phyloP scores from a whole-genome alignment of 2,113 vertebrate genomes.

The Sprattus sprattus region DNA sequence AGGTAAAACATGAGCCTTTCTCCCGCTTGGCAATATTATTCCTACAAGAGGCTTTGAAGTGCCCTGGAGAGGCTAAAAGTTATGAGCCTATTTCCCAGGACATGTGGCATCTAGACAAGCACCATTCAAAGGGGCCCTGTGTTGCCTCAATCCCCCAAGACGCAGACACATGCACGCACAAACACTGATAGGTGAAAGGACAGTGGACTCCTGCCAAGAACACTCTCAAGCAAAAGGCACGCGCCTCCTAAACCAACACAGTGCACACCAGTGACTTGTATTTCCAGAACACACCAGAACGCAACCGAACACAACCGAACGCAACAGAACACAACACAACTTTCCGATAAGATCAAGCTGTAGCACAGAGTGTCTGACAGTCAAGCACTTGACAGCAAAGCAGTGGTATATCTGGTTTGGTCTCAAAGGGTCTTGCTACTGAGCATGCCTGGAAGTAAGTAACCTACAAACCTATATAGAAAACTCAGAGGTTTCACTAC shows the following conservation, averaged over 20 bases:
- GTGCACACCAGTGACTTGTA: slow-evolving; percentile 31
- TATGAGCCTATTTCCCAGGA: background rate
- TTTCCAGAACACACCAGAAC: slow-evolving; percentile 35
- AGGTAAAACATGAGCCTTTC: background rate
- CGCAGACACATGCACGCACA: slow-evolving; percentile 25
- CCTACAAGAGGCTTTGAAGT: background rate
- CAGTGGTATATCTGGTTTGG: slow-evolving; percentile 14
- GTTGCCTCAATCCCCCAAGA: slow-evolving; percentile 17
- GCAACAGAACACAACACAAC: background rate
- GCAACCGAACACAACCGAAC: background rate
- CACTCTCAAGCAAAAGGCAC: slow-evolving; percentile 43
- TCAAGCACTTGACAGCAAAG: background rate
- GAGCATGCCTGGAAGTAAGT: slow-evolving; percentile 41
- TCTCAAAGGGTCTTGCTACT: slow-evolving; percentile 41
- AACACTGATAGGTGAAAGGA: slow-evolving; percentile 39
- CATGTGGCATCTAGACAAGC: background rate
- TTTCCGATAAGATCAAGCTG: background rate
- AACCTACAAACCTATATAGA: slow-evolving; percentile 66
- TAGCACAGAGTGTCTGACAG: background rate
- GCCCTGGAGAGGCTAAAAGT: background rate
- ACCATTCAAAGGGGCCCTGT: background rate
- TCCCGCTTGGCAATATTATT: background rate
- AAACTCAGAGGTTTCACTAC: background rate
- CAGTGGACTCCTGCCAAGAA: slow-evolving; percentile 34
- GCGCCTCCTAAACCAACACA: slow-evolving; percentile 20